Evolutionary conservation across 2,888 invertebrate genomes (phyloP), one percentile per base, ranked within the genome.

Genomic region (Sipha maydis): DNA sequence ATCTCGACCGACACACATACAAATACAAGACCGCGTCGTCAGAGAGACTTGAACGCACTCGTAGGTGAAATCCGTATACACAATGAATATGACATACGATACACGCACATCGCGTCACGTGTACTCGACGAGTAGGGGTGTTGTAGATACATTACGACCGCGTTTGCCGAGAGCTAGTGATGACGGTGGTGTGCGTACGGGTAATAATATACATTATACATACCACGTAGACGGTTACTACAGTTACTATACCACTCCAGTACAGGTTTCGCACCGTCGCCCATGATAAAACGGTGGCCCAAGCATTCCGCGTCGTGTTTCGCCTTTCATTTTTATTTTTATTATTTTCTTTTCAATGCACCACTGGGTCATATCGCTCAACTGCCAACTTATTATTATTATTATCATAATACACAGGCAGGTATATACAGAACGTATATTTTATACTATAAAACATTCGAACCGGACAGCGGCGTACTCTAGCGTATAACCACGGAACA

Each of bases 271-370:
- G 21, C 38, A 19, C 75, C 25, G 21, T n/a, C 17, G 71, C 41
- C 48, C 25, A 19, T 67, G 31, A n/a, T 76, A 56, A 71, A 56
- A 83, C 73, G 73, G 71, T 14, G 61, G 61, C 25, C 7, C 78
- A 0, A n/a, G 19, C 84, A 48, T 85, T 85, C 85, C 77, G 31
- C 67, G 34, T 48, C 67, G 67, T 2, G 48, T 77, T 77, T 85
- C 56, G 67, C 85, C 85, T 85, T 85, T 85, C 85, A 77, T 77
- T 69, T 85, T 69, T 48, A 41, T 41, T 48, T 14, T 48, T 48
- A 14, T 48, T 48, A 11, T 48, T 78, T 78, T 83, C 61, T 83
- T 83, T 77, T 25, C 67, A 38, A 38, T 73, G 75, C 75, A 76
- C 25, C 67, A 77, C 77, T 67, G 48, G 67, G 69, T 78, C 85